A percentile compares a stretch with the other conserved stretches of the same genome.
Conservation (phyloP, 2,888 invertebrate genomes). For the Chelonus formosanus region DNA sequence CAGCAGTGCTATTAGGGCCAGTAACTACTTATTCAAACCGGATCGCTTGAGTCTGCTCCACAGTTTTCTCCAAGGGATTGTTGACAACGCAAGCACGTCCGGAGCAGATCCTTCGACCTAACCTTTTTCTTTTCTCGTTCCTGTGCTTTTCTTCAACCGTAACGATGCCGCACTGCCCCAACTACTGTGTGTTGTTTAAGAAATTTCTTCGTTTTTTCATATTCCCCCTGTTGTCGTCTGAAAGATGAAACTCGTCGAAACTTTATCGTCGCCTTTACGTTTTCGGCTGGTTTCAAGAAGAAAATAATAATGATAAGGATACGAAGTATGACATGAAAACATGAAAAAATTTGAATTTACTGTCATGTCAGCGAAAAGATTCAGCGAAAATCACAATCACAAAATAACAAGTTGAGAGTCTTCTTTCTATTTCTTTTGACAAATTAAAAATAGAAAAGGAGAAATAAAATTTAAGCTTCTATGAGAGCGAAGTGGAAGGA, state of each 20-base stretch:
- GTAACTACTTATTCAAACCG: constrained; percentile 63
- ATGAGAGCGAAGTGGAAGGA: constrained; percentile 6
- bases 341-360: constrained; percentile 13
- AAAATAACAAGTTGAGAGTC: not conserved
- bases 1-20: constrained; percentile 57
- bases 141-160: constrained; percentile 24
- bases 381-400: constrained; percentile 15
- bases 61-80: constrained; percentile 37
- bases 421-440: too few species aligned
- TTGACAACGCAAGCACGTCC: constrained; percentile 59
- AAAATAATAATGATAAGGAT: constrained; percentile 19
- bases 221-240: constrained; percentile 3
- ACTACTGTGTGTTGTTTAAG: constrained; percentile 22
- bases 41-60: constrained; percentile 50
- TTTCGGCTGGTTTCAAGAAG: constrained; percentile 4
- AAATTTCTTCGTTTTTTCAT: constrained; percentile 12
- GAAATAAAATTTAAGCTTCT: constrained; percentile 23
- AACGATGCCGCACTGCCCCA: constrained; percentile 22
- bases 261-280: constrained; percentile 18
- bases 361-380: constrained; percentile 5
- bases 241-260: constrained; percentile 20
- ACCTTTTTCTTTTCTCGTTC: constrained; percentile 39
- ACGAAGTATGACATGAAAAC: not conserved
- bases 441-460: constrained; percentile 19
- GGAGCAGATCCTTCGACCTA: constrained; percentile 40